phyloP scores from a whole-genome alignment of 2,113 vertebrate species.

The Macheiramphus alcinus region DNA sequence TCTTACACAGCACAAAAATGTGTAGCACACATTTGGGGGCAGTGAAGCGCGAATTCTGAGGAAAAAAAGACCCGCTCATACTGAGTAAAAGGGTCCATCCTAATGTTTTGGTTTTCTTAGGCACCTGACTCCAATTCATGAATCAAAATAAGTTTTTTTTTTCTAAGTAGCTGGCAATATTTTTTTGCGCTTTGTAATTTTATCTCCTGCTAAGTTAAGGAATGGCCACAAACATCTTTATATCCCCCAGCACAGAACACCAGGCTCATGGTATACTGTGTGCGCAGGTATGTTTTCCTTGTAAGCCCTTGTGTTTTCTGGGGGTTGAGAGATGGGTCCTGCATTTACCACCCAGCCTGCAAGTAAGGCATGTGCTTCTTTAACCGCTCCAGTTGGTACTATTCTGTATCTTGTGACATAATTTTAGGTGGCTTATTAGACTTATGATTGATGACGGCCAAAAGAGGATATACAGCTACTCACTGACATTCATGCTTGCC shows the following conservation, averaged over 20 bases:
- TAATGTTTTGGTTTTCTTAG: background rate
- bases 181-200: background rate
- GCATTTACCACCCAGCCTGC: background rate
- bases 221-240: background rate
- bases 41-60: background rate
- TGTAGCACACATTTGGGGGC: background rate
- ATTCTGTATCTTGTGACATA: slow-evolving; percentile 38
- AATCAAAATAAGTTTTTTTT: background rate
- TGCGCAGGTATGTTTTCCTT: background rate
- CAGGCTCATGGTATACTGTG: accelerated
- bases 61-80: background rate
- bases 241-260: no score
- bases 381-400: background rate
- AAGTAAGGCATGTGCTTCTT: background rate
- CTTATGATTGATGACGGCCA: slow-evolving; percentile 74
- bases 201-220: background rate
- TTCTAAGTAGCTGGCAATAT: background rate
- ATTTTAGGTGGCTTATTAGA: slow-evolving; percentile 80
- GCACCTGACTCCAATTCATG: background rate
- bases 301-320: background rate
- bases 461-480: slow-evolving; percentile 69
- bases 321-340: background rate
- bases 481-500: slow-evolving; percentile 78
- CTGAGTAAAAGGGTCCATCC: background rate
- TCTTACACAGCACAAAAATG: background rate